phyloP scores from a whole-genome alignment of 2,113 vertebrate species.

The Aix galericulata region DNA sequence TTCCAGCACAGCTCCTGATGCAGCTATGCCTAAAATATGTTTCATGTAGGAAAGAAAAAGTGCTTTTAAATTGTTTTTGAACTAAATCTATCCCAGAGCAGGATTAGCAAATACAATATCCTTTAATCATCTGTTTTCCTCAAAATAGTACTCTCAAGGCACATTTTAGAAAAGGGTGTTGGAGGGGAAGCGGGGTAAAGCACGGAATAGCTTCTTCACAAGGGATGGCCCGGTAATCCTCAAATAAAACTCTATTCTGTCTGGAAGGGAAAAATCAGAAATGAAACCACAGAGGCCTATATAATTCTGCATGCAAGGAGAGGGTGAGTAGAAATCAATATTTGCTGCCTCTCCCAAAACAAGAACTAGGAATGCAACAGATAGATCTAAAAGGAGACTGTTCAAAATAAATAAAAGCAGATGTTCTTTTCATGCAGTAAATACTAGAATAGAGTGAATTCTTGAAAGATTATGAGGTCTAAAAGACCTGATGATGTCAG shows the following conservation, averaged over 20 bases:
- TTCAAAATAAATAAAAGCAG: neutral
- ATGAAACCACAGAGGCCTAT: neutral
- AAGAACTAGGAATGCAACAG: neutral
- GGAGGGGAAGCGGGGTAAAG: neutral
- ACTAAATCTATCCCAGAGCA: neutral
- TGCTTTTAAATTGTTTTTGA: neutral
- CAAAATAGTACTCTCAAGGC: neutral
- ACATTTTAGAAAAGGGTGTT: neutral
- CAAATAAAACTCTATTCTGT: neutral
- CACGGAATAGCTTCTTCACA: neutral
- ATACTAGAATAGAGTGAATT: neutral
- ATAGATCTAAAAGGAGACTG: neutral
- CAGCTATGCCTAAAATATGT: neutral
- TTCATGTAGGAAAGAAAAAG: neutral
- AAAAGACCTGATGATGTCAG: neutral
- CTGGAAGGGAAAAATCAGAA: neutral
- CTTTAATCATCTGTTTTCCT: neutral
- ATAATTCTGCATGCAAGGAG: neutral
- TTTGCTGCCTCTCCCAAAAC: neutral
- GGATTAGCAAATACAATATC: neutral
- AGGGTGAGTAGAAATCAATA: neutral
- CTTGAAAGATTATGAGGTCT: neutral
- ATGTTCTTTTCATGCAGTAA: neutral
- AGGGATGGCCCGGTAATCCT: neutral
- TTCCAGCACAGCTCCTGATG: neutral